Conservation (phyloP, 1,140 invertebrate genomes). For the Meloidogyne floridensis region DNA sequence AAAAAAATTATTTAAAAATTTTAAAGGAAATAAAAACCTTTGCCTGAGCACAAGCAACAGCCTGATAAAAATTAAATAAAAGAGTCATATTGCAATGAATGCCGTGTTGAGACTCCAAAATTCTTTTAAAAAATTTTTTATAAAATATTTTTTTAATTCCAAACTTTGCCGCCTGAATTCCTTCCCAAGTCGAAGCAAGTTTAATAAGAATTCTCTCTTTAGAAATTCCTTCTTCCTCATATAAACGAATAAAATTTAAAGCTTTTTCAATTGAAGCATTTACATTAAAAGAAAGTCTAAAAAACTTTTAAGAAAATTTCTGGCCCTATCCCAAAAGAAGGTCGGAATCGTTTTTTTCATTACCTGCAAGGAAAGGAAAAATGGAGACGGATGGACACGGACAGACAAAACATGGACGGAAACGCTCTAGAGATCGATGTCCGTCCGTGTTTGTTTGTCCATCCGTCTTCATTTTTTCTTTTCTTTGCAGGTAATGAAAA, state of each 20-base stretch:
- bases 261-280: conserved; percentile 87
- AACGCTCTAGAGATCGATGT: no score
- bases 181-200: conserved; percentile 97
- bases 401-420: no score
- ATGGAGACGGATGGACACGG: no score
- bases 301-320: conserved; percentile 35
- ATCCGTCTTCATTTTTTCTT: no score
- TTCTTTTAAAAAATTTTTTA: conserved; percentile 71
- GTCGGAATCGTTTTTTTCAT: no score
- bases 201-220: conserved; percentile 95
- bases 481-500: no score
- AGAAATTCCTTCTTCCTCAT: conserved; percentile 82
- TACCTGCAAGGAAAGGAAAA: no score
- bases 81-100: conserved; percentile 98
- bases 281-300: conserved; percentile 88
- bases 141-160: conserved; percentile 14
- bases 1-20: neutral
- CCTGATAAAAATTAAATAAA: conserved; percentile 84
- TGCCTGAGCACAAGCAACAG: conserved; percentile 95
- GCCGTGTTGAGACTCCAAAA: conserved; percentile 84
- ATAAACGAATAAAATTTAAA: conserved; percentile 82
- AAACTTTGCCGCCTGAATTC: conserved; percentile 91
- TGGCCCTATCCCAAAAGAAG: no score
- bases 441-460: no score
- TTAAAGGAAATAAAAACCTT: conserved; percentile 69